Base-by-base conservation (phyloP, 2,797 vertebrate species). In the Mus caroli region DNA sequence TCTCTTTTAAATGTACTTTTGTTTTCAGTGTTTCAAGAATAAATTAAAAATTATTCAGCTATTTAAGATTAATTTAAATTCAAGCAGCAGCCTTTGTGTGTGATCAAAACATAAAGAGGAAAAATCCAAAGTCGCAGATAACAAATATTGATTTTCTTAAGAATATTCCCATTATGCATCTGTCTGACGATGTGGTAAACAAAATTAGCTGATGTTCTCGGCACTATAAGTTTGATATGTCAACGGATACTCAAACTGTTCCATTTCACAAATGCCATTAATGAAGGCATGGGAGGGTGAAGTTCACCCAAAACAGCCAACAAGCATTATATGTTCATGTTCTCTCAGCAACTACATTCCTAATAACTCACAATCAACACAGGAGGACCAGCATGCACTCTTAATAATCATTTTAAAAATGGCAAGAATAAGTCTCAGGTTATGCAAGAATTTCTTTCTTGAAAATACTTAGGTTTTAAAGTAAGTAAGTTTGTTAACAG, bases 1-100 rank as follows among this genome's bases (percentile, higher is more conserved):
- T 89, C 8, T 80, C 12, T 62, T 92, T 95, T 88, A 12, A 73
- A 40, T 78, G 19, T 12, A 17, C 86, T 83, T 60, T 69, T 62
- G 71, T 14, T 77, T 52, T 62, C 73, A 75, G 1, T 92, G 12
- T 54, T 71, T 88, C 13, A 43, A 96, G 40, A 95, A 83, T 14
- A 82, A 89, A 79, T 89, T 56, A 79, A 31, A 31, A 31, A 54
- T 54, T 54, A 14, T 54, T 54, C 52, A 54, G 52, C 58, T 78
- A 91, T 17, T 88, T 67, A 37, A 19, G 24, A 91, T 83, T 0
- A 83, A 83, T 82, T 88, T 64, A 91, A 96, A 77, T 56, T 3
- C 50, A 96, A 75, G 52, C 28, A 69, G 22, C 20, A 77, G 31
- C 64, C 11, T 69, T 79, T 71, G 62, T 60, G 9, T 17, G 11